Evolutionary conservation across 2,797 vertebrate species (phyloP), one percentile per base, ranked within the genome.

Genomic region (Sternarchorhynchus goeldii): DNA sequence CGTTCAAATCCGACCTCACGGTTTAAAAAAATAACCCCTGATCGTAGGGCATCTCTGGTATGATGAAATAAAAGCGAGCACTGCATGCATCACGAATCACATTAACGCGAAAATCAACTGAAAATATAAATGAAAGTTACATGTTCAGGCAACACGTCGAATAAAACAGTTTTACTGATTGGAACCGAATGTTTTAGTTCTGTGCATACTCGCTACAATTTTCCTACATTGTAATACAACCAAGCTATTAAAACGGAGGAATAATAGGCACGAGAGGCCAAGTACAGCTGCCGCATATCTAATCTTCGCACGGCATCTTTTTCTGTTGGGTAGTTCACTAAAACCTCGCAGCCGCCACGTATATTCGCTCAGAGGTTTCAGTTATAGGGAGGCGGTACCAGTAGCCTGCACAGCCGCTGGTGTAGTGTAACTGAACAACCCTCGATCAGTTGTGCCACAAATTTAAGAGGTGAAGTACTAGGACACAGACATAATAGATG

Each of bases 41-140:
- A 71, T 7, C 32, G 21, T 50, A 65, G 55, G 59, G 60, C 58
- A 63, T 31, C 41, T 58, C 20, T 16, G 65, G 59, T 53, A 76
- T 72, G 73, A 53, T 72, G 45, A 59, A 76, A 65, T 39, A 39
- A 57, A 64, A 56, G 21, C 68, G 36, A 17, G 53, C 17, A 14
- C 57, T 71, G 68, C 68, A 57, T 31, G 50, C 36, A 55, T 2
- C 53, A 31, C 18, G 53, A 55, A 14, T 57, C 29, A 25, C 50
- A 34, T 12, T 32, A 29, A 68, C 65, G 25, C 21, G 29, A 56
- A 56, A 70, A 50, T n/a, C 45, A 56, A 53, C 29, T 14, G 31
- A n/a, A 29, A 70, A 56, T 70, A 4, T 20, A 18, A n/a, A 29
- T 32, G 32, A 16, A 29, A 55, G 16, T 29, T 55, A 25, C 67